Evolutionary conservation across 2,797 vertebrate species (phyloP).

Genomic region (Ctenopoma multispine): DNA sequence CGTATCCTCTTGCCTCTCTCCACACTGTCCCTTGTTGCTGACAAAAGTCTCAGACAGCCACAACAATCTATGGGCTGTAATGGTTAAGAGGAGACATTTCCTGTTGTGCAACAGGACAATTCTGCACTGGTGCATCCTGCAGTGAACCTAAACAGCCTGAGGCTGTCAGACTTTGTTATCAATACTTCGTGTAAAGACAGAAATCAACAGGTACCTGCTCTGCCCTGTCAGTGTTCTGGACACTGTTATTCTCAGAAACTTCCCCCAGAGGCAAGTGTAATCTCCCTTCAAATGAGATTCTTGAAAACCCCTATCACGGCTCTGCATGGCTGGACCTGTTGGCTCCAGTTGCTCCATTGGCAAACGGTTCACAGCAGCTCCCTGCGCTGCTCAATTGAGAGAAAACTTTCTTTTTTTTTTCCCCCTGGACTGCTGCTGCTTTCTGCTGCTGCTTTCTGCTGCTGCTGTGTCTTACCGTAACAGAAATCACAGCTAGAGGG

Average conservation of each 20-base stretch:
- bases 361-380: slow-evolving; percentile 72
- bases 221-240: slow-evolving; percentile 10
- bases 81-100: slow-evolving; percentile 62
- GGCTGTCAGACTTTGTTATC: slow-evolving; percentile 28
- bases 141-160: slow-evolving; percentile 5
- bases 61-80: slow-evolving; percentile 58
- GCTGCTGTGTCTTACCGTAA: slow-evolving; percentile 86
- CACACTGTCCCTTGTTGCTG: slow-evolving; percentile 73
- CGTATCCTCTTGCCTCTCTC: slow-evolving; percentile 74
- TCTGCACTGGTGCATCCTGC: slow-evolving; percentile 23
- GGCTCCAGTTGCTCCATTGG: slow-evolving; percentile 76
- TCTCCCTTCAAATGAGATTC: slow-evolving; percentile 58
- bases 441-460: slow-evolving; percentile 44
- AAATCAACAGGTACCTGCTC: slow-evolving; percentile 24
- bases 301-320: slow-evolving; percentile 52
- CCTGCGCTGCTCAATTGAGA: slow-evolving; percentile 63
- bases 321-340: slow-evolving; percentile 72
- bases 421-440: slow-evolving; percentile 41
- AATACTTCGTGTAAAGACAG: background rate
- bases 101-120: slow-evolving; percentile 55
- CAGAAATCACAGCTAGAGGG: slow-evolving; percentile 97
- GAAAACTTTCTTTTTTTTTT: slow-evolving; percentile 45
- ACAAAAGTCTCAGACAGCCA: slow-evolving; percentile 67
- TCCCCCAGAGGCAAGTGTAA: slow-evolving; percentile 47
- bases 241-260: slow-evolving; percentile 22